Percentiles rank a stretch among this genome's conserved stretches.
These are phyloP conservation scores for Cyrtodaria siliqua DNA, from an alignment of 2,888 invertebrate genomes.

Conservation along the genomic window DNA sequence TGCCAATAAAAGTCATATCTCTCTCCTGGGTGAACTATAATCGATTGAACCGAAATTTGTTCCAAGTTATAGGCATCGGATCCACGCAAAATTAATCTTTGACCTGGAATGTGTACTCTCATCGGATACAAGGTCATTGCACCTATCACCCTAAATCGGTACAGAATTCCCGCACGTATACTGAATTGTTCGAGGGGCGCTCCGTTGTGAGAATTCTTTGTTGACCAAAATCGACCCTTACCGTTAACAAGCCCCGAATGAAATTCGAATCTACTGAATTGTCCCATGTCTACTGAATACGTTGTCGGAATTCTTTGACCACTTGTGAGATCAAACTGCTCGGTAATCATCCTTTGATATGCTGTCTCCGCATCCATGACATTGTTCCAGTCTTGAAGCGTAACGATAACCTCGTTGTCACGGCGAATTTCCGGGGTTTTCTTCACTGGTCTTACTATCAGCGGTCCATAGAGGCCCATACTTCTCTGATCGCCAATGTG, in stretches of 20 bases:
- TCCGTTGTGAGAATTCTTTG: conserved; percentile 48
- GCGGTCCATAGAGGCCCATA: conserved; percentile 69
- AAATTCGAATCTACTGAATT: conserved; percentile 50
- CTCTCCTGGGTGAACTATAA: conserved; percentile 70
- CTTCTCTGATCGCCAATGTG: conserved; percentile 71
- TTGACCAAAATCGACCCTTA: conserved; percentile 63
- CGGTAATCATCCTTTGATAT: conserved; percentile 51
- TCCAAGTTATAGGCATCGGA: conserved; percentile 65
- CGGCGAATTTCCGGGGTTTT: background rate
- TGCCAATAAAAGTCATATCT: conserved; percentile 66
- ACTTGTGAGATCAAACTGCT: conserved; percentile 54
- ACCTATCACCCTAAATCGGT: conserved; percentile 35
- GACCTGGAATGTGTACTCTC: conserved; percentile 29
- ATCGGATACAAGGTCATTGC: conserved; percentile 44
- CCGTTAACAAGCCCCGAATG: conserved; percentile 74
- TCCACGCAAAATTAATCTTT: conserved; percentile 49
- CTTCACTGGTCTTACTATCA: conserved; percentile 53
- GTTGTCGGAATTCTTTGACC: conserved; percentile 14
- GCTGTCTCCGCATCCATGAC: conserved; percentile 63
- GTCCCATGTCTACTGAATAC: conserved; percentile 41
- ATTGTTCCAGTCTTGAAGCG: conserved; percentile 74
- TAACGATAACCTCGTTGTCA: conserved; percentile 43
- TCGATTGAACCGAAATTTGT: conserved; percentile 49
- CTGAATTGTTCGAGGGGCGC: conserved; percentile 61
- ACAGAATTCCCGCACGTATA: conserved; percentile 30